Evolutionary conservation across 1,140 invertebrate species (phyloP).

Genomic region (Acyrthosiphon pisum): DNA sequence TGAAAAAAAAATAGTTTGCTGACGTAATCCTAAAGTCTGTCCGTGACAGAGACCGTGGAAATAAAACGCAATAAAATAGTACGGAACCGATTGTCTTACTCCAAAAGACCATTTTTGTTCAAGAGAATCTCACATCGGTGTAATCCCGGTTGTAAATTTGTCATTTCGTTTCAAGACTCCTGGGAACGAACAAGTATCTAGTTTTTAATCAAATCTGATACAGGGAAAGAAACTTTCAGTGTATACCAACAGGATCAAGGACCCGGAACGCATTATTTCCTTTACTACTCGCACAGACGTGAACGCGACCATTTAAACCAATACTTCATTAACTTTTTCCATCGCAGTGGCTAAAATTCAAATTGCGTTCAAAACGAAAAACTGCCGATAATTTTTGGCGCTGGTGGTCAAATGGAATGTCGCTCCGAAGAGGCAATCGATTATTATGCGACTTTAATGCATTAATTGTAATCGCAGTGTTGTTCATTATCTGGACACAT

Average conservation of each 20-base stretch:
- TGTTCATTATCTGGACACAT: too few relatives aligned
- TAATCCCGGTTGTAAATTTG: slow-evolving; percentile 48
- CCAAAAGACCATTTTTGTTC: neutral
- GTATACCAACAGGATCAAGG: neutral
- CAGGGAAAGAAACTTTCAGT: neutral
- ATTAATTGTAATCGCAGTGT: neutral
- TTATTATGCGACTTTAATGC: neutral
- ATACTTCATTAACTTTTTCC: slow-evolving; percentile 5
- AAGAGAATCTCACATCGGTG: slow-evolving; percentile 20
- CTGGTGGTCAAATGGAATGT: neutral
- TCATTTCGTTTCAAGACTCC: slow-evolving; percentile 24
- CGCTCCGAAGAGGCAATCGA: neutral
- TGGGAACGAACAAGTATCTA: slow-evolving; percentile 23
- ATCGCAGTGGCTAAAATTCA: neutral
- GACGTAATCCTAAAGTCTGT: neutral
- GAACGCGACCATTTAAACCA: neutral
- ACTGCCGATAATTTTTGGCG: neutral
- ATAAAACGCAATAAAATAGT: slow-evolving; percentile 24
- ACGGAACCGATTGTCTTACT: neutral
- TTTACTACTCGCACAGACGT: neutral
- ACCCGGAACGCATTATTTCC: slow-evolving; percentile 16
- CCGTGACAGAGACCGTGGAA: neutral
- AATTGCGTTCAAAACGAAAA: neutral
- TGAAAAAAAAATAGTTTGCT: neutral
- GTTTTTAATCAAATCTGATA: slow-evolving; percentile 40